Evolutionary conservation across 1,140 invertebrate genomes (phyloP), one percentile per base, ranked within the genome.

Genomic region (Reticulitermes speratus): DNA sequence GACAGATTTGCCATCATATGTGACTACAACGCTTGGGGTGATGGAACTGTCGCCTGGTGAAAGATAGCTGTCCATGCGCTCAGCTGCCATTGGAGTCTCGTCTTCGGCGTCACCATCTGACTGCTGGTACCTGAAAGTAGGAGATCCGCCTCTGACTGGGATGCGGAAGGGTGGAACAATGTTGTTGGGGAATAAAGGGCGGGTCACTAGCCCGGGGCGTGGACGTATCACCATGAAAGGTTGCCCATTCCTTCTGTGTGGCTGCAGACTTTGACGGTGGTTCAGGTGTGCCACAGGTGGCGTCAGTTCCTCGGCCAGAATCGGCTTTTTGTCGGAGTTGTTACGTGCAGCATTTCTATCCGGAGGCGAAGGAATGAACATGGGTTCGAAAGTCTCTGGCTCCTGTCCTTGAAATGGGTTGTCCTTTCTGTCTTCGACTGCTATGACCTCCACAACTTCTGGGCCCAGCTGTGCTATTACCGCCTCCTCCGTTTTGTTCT

Each of bases 1-100:
- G 12, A 96, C 92, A 32, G 92, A 93, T 89, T 95, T 95, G 0
- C 95, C 95, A 88, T 96, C 95, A 87, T 94, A 96, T 14, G 95
- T 94, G 19, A 95, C 93, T 38, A 95, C 89, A 84, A 84, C 84
- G 12, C 84, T 84, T 14, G 84, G 69, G 0, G 87, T 86, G 21
- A 86, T 85, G 6, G 85, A 32, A 19, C 83, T 55, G 87, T 90
- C 92, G 93, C 84, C 92, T 32, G 95, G 95, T 21, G 95, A 94
- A 85, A 95, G 92, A 89, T 96, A 96, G 3, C 94, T 92, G 87
- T 95, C 94, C 3, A 94, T 89, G 88, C 93, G 92, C 90, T 96
- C 94, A 16, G 95, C 94, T n/a, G 95, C 95, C 91, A 94, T 94
- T 5, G 94, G 92, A 90, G 94, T 92, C 88, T 94, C 93, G 86